These are phyloP conservation scores for Butorides virescens DNA, from an alignment of 2,113 vertebrate genomes.

Conservation along the genomic window DNA sequence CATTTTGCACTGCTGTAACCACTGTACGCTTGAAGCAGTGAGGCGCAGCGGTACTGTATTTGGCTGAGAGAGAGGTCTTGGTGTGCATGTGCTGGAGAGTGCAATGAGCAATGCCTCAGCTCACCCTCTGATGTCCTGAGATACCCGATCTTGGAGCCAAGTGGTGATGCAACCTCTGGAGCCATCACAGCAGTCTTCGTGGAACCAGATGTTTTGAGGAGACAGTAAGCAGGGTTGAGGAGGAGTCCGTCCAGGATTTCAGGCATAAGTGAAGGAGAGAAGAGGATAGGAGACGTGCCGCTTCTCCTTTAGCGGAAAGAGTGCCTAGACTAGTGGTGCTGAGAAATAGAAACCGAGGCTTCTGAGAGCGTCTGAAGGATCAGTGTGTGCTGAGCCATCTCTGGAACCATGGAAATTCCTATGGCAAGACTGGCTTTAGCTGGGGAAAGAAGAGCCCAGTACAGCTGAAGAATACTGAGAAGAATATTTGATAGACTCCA, in stretches of 20 bases:
- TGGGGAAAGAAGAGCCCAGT: neutral
- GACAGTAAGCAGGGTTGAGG: neutral
- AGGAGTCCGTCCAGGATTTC: neutral
- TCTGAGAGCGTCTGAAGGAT: neutral
- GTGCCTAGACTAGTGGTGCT: accelerated
- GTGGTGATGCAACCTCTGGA: neutral
- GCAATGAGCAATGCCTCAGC: neutral
- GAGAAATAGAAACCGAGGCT: neutral
- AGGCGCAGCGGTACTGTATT: neutral
- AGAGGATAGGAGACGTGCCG: neutral
- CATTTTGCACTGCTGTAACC: neutral
- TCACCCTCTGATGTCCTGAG: neutral
- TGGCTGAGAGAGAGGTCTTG: neutral
- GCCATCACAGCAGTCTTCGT: neutral
- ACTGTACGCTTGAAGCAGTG: neutral
- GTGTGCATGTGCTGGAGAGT: neutral
- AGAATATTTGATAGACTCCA: neutral
- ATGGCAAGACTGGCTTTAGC: neutral
- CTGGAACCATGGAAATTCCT: neutral
- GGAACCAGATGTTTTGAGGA: neutral
- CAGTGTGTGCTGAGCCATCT: neutral
- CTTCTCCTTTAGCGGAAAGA: neutral
- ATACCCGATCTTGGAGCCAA: neutral
- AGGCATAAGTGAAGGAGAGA: neutral
- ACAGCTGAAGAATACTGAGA: neutral